Conservation (phyloP, 2,113 vertebrate genomes). For the Pseudolaguvia tuberculata region DNA sequence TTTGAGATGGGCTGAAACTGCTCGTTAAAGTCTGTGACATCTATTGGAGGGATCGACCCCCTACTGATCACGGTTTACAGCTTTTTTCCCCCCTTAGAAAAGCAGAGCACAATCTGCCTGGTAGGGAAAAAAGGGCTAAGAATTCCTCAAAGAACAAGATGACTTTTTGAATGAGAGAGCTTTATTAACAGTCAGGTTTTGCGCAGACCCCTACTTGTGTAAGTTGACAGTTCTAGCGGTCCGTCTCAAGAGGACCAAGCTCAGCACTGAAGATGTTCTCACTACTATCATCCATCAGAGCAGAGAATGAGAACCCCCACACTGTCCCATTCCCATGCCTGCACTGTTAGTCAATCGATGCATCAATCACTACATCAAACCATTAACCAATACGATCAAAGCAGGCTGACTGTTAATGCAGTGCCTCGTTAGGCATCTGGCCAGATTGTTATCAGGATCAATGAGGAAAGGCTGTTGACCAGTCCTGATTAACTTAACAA, state of each 20-base stretch:
- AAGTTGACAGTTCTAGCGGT: slow-evolving; percentile 35
- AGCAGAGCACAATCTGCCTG: slow-evolving; percentile 46
- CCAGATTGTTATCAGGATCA: slow-evolving; percentile 48
- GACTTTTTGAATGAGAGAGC: slow-evolving; percentile 49
- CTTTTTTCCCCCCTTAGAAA: slow-evolving; percentile 39
- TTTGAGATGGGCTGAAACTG: slow-evolving; percentile 55
- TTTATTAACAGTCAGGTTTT: slow-evolving; percentile 50
- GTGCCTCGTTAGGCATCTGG: slow-evolving; percentile 44
- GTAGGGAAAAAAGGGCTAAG: slow-evolving; percentile 44
- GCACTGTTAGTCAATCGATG: slow-evolving; percentile 42
- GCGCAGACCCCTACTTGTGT: slow-evolving; percentile 44
- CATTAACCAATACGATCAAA: slow-evolving; percentile 37
- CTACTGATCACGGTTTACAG: slow-evolving; percentile 44
- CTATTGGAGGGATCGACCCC: slow-evolving; percentile 47
- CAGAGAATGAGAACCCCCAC: slow-evolving; percentile 39
- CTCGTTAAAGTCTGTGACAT: slow-evolving; percentile 54
- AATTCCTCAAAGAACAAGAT: slow-evolving; percentile 41
- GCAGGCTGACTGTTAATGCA: slow-evolving; percentile 43
- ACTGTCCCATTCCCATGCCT: slow-evolving; percentile 45
- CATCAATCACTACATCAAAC: slow-evolving; percentile 48
- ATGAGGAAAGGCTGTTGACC: slow-evolving; percentile 35
- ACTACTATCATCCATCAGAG: slow-evolving; percentile 21
- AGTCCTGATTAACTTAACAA: slow-evolving; percentile 45
- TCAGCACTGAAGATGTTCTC: slow-evolving; percentile 30
- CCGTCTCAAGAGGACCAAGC: slow-evolving; percentile 8